Evolutionary conservation across 2,888 invertebrate species (phyloP).

Genomic region (Cataglyphis altisquamis): DNA sequence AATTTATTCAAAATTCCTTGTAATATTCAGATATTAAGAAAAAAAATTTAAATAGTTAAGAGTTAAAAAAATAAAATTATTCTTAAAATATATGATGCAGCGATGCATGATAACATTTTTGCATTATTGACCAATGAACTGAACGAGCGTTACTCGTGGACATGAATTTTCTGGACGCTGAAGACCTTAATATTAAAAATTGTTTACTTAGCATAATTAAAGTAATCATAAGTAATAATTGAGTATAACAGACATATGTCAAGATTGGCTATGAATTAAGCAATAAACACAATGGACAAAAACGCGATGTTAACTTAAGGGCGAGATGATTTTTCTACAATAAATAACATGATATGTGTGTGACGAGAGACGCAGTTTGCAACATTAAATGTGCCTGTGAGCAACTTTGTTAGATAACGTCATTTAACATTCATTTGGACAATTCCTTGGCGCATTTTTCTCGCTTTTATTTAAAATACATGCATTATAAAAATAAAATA

Average conservation of each 20-base stretch:
- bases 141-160: constrained; percentile 32
- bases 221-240: constrained; percentile 56
- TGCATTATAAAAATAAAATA: not conserved
- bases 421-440: not conserved
- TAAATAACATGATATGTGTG: constrained; percentile 67
- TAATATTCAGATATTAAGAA: not conserved
- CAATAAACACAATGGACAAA: constrained; percentile 19
- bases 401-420: not conserved
- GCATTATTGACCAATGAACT: constrained; percentile 14
- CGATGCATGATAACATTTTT: not conserved
- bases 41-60: constrained; percentile 12
- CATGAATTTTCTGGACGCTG: constrained; percentile 59
- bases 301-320: constrained; percentile 21
- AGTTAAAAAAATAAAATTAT: not conserved
- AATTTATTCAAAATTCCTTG: not conserved
- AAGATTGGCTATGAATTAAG: constrained; percentile 15
- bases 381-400: constrained; percentile 33
- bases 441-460: not conserved
- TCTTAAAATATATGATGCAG: not conserved
- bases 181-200: constrained; percentile 69
- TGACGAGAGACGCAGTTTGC: constrained; percentile 56
- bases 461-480: not conserved
- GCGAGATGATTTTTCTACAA: constrained; percentile 58
- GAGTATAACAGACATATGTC: constrained; percentile 34
- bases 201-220: constrained; percentile 71